Percentiles rank a stretch among this genome's conserved stretches.
Evolutionary conservation across 2,888 invertebrate genomes (phyloP).

Genomic region (Omphaloscelis lunosa): DNA sequence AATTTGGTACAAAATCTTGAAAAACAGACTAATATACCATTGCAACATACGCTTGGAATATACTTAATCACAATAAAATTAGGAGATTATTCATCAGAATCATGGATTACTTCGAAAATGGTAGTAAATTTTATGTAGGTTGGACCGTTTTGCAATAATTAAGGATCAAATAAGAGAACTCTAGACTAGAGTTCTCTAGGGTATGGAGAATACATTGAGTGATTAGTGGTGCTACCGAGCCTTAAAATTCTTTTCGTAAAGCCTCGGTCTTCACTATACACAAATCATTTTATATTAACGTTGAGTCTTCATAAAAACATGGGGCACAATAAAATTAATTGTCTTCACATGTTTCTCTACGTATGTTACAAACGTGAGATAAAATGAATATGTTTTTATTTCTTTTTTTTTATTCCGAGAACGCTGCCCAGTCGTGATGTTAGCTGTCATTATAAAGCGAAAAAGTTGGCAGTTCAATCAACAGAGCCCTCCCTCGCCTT

Average conservation of each 20-base stretch:
- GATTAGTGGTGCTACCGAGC: background rate
- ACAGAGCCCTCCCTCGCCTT: conserved; percentile 18
- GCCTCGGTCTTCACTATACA: background rate
- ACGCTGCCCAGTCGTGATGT: conserved; percentile 35
- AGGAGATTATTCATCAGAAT: background rate
- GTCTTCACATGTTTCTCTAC: conserved; percentile 45
- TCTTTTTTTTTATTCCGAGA: conserved; percentile 31
- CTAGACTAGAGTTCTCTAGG: no score
- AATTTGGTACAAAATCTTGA: background rate
- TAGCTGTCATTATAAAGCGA: conserved; percentile 39
- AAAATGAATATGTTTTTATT: conserved; percentile 43
- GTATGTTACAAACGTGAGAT: conserved; percentile 23
- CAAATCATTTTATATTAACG: conserved; percentile 4
- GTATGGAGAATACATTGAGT: background rate
- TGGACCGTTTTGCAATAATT: background rate
- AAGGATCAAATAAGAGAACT: background rate
- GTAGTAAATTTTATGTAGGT: background rate
- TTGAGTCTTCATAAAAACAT: conserved; percentile 41
- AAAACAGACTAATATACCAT: background rate
- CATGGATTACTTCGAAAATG: background rate
- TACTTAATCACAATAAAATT: background rate
- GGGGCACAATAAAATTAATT: conserved; percentile 42
- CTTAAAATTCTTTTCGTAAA: background rate
- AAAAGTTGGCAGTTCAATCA: conserved; percentile 46
- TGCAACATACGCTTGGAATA: background rate